Base-by-base conservation (phyloP, 1,140 invertebrate genomes). In the Drosophila gunungcola region DNA sequence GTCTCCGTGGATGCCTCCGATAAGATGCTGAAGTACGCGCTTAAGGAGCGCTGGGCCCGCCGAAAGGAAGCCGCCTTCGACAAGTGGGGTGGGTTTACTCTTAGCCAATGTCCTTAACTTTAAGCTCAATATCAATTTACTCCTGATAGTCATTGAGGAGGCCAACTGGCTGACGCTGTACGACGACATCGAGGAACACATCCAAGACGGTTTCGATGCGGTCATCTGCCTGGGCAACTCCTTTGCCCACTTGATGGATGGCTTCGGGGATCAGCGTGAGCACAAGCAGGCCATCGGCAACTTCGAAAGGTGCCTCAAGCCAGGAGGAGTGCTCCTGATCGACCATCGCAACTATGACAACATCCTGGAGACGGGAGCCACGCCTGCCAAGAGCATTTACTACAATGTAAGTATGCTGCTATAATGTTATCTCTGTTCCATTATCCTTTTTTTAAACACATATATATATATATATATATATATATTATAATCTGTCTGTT, bases 291-390 rank as follows among this genome's bases (percentile, higher is more conserved):
- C 97, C 1, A 93, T 98, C 27, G 89, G 85, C 6, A 97, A 98
- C 91, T 97, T 98, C 84, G 94, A 96, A 60, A 94, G 94, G 69
- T 96, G 97, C 81, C 93, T 97, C 1, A 97, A 96, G 92, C 96
- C 96, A 0, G 97, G 96, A n/a, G 97, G 97, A 0, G 93, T 97
- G 25, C 91, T 98, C 16, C 88, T 97, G 16, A 97, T 98, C 57
- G 97, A 98, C 92, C 97, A 98, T 83, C 94, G 97, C 78, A 98
- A 98, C 92, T 97, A 97, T 73, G 97, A 98, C 85, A 94, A 95
- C 45, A 97, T 97, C 61, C 94, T 97, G 36, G 94, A 95, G 45
- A 94, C 93, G 16, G 96, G 97, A 1, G 91, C 93, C 9, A 96
- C 96, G 1, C 96, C 97, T 2, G 92, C 95, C 7, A 96, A 97